These are phyloP conservation scores for Stichodactyla helianthus DNA, from an alignment of 64 coral and sea anemone species.

Conservation along the genomic window DNA sequence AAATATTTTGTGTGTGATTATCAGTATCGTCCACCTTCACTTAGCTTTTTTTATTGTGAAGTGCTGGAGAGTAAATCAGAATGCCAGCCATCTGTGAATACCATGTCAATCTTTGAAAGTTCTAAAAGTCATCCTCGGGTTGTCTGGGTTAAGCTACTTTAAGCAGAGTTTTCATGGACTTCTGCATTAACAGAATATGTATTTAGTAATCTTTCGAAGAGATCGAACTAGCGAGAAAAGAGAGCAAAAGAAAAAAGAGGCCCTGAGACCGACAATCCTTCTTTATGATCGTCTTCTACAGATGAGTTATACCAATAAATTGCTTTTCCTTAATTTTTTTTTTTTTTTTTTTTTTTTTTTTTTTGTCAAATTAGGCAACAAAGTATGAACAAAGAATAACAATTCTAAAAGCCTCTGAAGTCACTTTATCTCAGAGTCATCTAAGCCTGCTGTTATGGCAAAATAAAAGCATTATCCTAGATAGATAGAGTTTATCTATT, in stretches of 20 bases:
- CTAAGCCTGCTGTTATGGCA: background rate
- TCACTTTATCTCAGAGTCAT: conserved; percentile 3
- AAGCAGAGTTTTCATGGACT: too few relatives aligned
- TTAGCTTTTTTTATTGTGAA: background rate
- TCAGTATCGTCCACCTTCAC: background rate
- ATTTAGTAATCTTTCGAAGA: too few relatives aligned
- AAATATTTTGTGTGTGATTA: background rate
- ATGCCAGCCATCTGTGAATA: too few relatives aligned
- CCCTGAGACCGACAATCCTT: background rate
- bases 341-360: background rate
- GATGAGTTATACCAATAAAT: background rate
- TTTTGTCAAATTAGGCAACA: background rate
- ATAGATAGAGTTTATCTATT: background rate
- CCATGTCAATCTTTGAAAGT: too few relatives aligned
- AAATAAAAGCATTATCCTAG: conserved; percentile 1
- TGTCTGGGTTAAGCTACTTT: too few relatives aligned
- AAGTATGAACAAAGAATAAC: background rate
- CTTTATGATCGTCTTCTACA: background rate
- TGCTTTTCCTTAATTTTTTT: background rate
- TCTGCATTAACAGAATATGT: too few relatives aligned
- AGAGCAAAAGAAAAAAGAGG: background rate
- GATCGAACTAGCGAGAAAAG: too few relatives aligned
- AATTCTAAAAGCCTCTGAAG: background rate
- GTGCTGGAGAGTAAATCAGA: too few relatives aligned
- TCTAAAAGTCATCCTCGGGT: too few relatives aligned